Percentiles rank a stretch among this genome's conserved stretches.
Conservation (phyloP, 2,113 vertebrate genomes). For the Spilogale gracilis region DNA sequence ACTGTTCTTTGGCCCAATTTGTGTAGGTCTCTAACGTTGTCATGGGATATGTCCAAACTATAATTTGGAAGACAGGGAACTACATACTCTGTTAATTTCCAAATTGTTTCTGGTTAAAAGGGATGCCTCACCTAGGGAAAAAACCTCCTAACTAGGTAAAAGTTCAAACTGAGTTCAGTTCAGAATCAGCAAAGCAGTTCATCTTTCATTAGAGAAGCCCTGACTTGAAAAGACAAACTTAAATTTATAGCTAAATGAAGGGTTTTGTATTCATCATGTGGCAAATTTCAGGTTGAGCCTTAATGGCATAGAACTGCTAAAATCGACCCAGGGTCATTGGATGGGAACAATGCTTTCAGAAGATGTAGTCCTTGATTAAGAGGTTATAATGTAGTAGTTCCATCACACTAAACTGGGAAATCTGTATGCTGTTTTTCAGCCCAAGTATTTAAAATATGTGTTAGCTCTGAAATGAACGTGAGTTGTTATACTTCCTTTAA, state of each 20-base stretch:
- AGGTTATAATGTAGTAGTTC: neutral
- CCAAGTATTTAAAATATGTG: neutral
- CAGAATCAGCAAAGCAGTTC: neutral
- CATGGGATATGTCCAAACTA: neutral
- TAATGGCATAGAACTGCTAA: neutral
- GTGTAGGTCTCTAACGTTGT: neutral
- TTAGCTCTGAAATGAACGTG: conserved; percentile 6
- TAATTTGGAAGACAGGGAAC: neutral
- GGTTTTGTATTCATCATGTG: neutral
- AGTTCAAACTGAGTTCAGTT: conserved; percentile 19
- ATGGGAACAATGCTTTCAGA: neutral
- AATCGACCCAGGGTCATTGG: neutral
- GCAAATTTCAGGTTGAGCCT: neutral
- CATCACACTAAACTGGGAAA: neutral
- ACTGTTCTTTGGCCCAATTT: neutral
- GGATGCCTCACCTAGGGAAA: neutral
- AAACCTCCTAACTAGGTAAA: neutral
- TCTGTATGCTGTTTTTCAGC: neutral
- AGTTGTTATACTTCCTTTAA: neutral
- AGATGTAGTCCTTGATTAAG: neutral
- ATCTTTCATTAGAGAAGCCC: neutral
- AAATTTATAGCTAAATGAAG: conserved; percentile 27
- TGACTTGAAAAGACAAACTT: conserved; percentile 8
- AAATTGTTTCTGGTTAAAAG: conserved; percentile 4
- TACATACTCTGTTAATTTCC: neutral